phyloP scores from a whole-genome alignment of 2,113 vertebrate species.

The Cyprinodon tularosa region DNA sequence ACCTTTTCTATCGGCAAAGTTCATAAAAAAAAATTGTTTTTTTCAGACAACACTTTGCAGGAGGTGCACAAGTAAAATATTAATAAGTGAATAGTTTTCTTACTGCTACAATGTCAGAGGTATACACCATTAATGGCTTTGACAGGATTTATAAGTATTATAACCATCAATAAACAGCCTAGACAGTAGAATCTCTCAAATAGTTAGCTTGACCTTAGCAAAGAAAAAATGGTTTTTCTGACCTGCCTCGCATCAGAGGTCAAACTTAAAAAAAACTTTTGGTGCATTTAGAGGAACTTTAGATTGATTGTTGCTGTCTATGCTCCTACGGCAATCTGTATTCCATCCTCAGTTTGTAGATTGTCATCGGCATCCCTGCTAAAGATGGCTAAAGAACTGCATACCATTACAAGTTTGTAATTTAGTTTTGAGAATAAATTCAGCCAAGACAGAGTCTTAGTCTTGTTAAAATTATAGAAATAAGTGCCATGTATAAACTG shows the following conservation, averaged over 20 bases:
- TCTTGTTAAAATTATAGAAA: too few relatives aligned
- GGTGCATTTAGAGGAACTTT: constrained; percentile 24
- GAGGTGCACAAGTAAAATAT: constrained; percentile 11
- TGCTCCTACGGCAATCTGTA: background rate
- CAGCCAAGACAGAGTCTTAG: too few relatives aligned
- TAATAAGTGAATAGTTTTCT: background rate
- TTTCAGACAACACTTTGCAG: background rate
- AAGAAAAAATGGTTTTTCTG: constrained; percentile 33
- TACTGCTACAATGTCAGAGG: background rate
- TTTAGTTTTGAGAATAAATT: too few relatives aligned
- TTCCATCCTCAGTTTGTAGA: background rate
- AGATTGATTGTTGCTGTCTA: background rate
- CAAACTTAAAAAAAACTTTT: constrained; percentile 38
- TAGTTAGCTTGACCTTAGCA: background rate
- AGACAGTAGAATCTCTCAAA: background rate
- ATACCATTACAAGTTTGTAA: background rate
- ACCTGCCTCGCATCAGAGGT: constrained; percentile 58
- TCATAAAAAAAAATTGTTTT: background rate
- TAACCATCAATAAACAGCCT: background rate
- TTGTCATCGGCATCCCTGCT: background rate
- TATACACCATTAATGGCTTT: background rate
- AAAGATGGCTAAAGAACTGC: background rate
- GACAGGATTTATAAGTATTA: background rate
- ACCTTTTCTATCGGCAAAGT: background rate
- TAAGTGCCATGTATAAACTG: too few relatives aligned